Conservation (phyloP, 2,113 vertebrate genomes). For the Oostethus manadensis region DNA sequence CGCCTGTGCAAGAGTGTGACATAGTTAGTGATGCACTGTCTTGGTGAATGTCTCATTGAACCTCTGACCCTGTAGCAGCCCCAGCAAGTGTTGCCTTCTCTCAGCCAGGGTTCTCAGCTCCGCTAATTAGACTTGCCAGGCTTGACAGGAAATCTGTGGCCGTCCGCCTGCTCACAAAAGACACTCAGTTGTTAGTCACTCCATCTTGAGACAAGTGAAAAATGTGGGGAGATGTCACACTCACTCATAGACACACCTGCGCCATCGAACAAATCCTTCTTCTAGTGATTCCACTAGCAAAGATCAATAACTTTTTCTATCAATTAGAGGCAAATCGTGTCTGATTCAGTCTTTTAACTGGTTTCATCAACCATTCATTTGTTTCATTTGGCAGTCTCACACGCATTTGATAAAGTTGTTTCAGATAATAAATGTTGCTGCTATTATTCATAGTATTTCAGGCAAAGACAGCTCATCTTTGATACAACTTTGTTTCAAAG, state of each 20-base stretch:
- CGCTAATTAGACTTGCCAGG: slow-evolving; percentile 64
- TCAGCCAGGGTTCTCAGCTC: slow-evolving; percentile 34
- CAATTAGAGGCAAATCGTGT: no score
- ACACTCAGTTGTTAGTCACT: slow-evolving; percentile 60
- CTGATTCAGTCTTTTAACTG: no score
- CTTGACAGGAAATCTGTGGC: slow-evolving; percentile 58
- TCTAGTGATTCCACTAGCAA: not conserved
- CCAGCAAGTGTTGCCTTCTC: slow-evolving; percentile 34
- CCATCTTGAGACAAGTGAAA: slow-evolving; percentile 57
- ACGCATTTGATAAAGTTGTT: no score
- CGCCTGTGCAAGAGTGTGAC: not conserved
- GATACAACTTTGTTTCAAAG: no score
- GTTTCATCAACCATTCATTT: no score
- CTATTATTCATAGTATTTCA: no score
- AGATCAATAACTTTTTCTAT: not conserved
- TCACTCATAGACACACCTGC: not conserved
- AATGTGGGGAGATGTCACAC: slow-evolving; percentile 46
- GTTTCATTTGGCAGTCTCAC: no score
- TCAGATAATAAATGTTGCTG: no score
- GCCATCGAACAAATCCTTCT: no score
- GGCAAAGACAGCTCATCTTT: no score
- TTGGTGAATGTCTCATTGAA: slow-evolving; percentile 43
- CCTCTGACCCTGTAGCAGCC: slow-evolving; percentile 40
- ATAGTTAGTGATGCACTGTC: not conserved
- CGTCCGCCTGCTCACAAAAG: slow-evolving; percentile 52